A percentile compares a stretch with the other conserved stretches of the same genome.
Conservation (phyloP, 53 echinoderm and acorn worm species). For the Holothuria leucospilota region DNA sequence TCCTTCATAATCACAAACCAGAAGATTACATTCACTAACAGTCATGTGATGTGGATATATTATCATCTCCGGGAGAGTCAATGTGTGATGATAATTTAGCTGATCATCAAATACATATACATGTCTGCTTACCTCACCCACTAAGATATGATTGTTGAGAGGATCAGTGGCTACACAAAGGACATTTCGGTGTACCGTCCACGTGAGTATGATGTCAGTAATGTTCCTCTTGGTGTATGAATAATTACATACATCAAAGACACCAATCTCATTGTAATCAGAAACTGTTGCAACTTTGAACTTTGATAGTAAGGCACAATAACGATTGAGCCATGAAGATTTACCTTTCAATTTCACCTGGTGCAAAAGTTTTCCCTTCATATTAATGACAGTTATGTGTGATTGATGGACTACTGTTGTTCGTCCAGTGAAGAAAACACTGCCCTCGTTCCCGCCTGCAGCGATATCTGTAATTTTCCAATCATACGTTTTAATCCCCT, state of each 20-base stretch:
- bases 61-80: too few species aligned
- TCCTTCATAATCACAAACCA: slow-evolving; percentile 26
- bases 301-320: background rate
- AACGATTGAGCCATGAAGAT: too few species aligned
- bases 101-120: too few species aligned
- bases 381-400: too few species aligned
- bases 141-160: background rate
- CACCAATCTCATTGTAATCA: slow-evolving; percentile 8
- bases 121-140: background rate
- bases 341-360: background rate
- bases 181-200: background rate
- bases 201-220: background rate
- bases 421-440: background rate
- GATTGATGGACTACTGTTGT: too few species aligned
- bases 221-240: slow-evolving; percentile 6
- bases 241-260: too few species aligned
- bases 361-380: background rate
- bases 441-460: background rate
- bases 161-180: slow-evolving; percentile 5
- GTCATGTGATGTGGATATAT: too few species aligned
- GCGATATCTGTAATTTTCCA: background rate
- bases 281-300: background rate
- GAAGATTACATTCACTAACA: background rate
- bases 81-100: too few species aligned
- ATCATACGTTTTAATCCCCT: background rate